Evolutionary conservation across 2,797 vertebrate species (phyloP).

Genomic region (Diplodus puntazzo): DNA sequence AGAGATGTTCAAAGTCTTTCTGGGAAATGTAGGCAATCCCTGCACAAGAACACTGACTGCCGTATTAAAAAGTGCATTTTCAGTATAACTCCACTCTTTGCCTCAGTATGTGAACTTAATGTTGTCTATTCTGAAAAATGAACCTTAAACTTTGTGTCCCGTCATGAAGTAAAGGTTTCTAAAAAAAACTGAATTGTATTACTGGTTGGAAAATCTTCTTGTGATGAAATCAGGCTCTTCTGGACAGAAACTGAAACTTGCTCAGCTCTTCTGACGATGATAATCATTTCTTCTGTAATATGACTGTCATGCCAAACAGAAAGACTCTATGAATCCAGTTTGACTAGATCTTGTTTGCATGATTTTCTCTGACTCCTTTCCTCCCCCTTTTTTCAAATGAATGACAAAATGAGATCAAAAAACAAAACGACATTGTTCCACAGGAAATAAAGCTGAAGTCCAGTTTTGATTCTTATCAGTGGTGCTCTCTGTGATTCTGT

Average conservation of each 20-base stretch:
- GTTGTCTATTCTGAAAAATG: not conserved
- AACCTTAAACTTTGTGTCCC: not conserved
- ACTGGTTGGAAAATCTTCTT: not conserved
- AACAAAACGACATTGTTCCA: constrained; percentile 64
- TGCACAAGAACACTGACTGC: not conserved
- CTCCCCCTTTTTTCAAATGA: constrained; percentile 58
- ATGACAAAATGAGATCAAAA: constrained; percentile 58
- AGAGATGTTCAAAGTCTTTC: not conserved
- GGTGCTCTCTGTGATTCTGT: constrained; percentile 3
- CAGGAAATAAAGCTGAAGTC: constrained; percentile 75
- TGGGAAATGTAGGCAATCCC: not conserved
- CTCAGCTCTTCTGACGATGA: constrained; percentile 48
- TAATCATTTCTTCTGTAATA: constrained; percentile 65
- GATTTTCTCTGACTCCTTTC: constrained; percentile 54
- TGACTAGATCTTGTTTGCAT: constrained; percentile 79
- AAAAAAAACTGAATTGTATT: no score
- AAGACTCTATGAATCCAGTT: constrained; percentile 50
- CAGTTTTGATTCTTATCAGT: constrained; percentile 66
- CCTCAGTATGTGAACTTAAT: not conserved
- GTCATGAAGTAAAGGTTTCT: not conserved
- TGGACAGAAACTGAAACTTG: constrained; percentile 38
- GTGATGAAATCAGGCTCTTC: not conserved
- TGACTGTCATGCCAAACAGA: constrained; percentile 48
- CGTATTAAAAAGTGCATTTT: no score
- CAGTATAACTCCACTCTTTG: no score